Evolutionary conservation across 2,888 invertebrate species (phyloP).

Genomic region (Ligdia adustata): DNA sequence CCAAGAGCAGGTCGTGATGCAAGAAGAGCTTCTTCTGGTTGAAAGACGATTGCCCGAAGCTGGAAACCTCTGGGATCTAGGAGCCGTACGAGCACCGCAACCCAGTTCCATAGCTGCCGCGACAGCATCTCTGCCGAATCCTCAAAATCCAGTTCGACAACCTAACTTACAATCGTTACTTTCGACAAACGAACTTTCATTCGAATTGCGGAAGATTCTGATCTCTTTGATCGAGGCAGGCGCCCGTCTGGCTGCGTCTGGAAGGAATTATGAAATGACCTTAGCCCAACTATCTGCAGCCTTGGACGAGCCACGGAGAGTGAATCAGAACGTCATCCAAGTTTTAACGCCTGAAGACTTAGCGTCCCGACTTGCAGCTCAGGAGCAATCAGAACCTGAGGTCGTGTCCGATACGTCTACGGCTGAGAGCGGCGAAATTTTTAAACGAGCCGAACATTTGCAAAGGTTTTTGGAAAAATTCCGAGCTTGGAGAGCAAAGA

Average conservation of each 20-base stretch:
- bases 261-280: conserved; percentile 68
- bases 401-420: conserved; percentile 13
- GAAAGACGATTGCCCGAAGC: conserved; percentile 69
- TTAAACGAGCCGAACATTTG: conserved; percentile 64
- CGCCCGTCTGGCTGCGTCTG: conserved; percentile 69
- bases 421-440: conserved; percentile 41
- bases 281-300: conserved; percentile 67
- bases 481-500: conserved; percentile 62
- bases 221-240: conserved; percentile 77
- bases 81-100: conserved; percentile 69
- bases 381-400: conserved; percentile 35
- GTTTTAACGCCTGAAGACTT: conserved; percentile 74
- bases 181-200: conserved; percentile 72
- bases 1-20: conserved; percentile 66
- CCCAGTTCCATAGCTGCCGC: conserved; percentile 69
- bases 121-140: conserved; percentile 65
- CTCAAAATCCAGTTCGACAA: conserved; percentile 58
- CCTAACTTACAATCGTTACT: conserved; percentile 73
- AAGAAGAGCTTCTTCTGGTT: conserved; percentile 68
- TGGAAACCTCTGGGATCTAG: conserved; percentile 71
- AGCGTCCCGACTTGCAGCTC: conserved; percentile 51
- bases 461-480: conserved; percentile 72
- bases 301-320: conserved; percentile 60
- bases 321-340: conserved; percentile 54
- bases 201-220: conserved; percentile 69